Evolutionary conservation across 2,888 invertebrate species (phyloP), one percentile per base, ranked within the genome.

Genomic region (Andrena flavipes): DNA sequence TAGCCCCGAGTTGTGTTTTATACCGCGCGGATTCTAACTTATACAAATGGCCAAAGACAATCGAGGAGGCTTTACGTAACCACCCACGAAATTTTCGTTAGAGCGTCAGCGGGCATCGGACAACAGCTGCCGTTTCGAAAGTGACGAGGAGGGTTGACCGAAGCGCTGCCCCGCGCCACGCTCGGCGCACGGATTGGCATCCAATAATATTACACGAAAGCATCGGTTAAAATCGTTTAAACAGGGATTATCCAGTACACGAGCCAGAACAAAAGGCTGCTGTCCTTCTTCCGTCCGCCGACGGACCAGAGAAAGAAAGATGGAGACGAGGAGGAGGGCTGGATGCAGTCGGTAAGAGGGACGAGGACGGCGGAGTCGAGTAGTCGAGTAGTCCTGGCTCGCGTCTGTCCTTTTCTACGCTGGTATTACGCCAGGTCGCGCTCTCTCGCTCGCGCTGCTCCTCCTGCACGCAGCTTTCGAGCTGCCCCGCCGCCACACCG

Each of bases 231-330:
- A 81, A 88, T 88, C 80, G 82, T 87, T 84, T 72, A 75, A 83
- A 79, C 80, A 85, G 69, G 85, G 80, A 88, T 79, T 79, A 81
- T 79, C 63, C 80, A 76, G 83, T 80, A 81, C 80, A 83, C 87
- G 84, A 83, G 83, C 62, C 80, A 84, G 84, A 87, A 87, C 88
- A 87, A 88, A 88, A 88, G 85, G 62, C 68, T 70, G 42, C 75
- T 79, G 75, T 68, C 68, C 72, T 51, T 69, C 29, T 71, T 56
- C 77, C 76, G 64, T 20, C 60, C 30, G 42, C 67, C 42, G 68
- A 30, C 23, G 16, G 65, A 35, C 69, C 49, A 63, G 42, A 26
- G 56, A 76, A 60, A 56, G 42, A 54, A 30, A 26, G 29, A 13
- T 20, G 35, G 70, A 48, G 35, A 26, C 29, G 68, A n/a, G 69